Evolutionary conservation across 2,888 invertebrate genomes (phyloP).

Genomic region (Phaedon cochleariae): DNA sequence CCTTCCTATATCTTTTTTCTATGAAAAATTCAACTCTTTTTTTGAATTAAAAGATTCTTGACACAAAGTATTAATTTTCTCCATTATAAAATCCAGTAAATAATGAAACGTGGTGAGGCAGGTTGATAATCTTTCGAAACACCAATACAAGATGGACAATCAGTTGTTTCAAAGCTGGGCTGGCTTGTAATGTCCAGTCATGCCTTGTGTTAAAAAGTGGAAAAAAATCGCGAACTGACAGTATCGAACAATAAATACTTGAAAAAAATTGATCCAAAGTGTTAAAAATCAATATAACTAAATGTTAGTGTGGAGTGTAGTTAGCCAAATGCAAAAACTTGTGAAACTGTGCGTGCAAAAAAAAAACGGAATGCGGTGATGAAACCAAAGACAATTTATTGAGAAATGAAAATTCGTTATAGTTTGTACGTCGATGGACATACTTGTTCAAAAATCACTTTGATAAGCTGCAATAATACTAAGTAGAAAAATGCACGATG

Average conservation of each 20-base stretch:
- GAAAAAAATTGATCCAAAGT: constrained; percentile 28
- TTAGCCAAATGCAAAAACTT: constrained; percentile 31
- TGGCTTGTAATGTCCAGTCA: no score
- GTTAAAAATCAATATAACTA: constrained; percentile 41
- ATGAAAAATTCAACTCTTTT: no score
- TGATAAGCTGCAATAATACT: constrained; percentile 52
- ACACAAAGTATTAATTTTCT: no score
- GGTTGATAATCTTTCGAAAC: neutral
- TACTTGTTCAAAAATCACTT: constrained; percentile 41
- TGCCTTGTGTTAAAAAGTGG: constrained; percentile 49
- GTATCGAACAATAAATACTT: constrained; percentile 42
- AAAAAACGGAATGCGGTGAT: no score
- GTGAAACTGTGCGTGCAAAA: constrained; percentile 23
- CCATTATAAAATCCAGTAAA: no score
- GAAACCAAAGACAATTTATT: constrained; percentile 24
- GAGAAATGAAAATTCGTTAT: constrained; percentile 28
- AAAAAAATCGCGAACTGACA: constrained; percentile 16
- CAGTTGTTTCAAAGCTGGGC: constrained; percentile 50
- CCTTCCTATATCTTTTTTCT: no score
- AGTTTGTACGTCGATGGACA: constrained; percentile 54
- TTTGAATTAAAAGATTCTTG: no score
- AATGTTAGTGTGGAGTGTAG: constrained; percentile 59
- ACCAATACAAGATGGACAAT: constrained; percentile 47
- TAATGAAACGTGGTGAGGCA: no score
- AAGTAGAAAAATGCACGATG: constrained; percentile 53